Percentiles rank a stretch among this genome's conserved stretches.
Evolutionary conservation across 2,888 invertebrate genomes (phyloP).

Genomic region (Polydesmus complanatus): DNA sequence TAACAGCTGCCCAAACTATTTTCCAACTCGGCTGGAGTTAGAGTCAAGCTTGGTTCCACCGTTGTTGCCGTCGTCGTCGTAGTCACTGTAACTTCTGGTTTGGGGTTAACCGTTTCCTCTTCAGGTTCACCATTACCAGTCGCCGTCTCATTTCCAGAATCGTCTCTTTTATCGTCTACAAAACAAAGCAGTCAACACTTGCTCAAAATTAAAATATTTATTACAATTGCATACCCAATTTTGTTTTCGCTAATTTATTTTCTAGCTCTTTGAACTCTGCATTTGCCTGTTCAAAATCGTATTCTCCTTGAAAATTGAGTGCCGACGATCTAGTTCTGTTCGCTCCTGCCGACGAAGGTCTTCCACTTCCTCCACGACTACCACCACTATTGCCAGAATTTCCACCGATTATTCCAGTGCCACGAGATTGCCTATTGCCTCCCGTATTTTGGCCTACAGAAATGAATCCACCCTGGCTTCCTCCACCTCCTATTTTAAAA

Average conservation of each 20-base stretch:
- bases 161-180: conserved; percentile 70
- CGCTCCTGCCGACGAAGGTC: conserved; percentile 12
- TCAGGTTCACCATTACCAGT: conserved; percentile 61
- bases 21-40: not conserved
- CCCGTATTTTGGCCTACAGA: conserved; percentile 19
- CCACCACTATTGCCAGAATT: conserved; percentile 20
- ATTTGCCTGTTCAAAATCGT: conserved; percentile 97
- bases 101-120: conserved; percentile 42
- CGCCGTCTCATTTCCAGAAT: conserved; percentile 77
- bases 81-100: no score
- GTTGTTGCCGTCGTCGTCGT: no score
- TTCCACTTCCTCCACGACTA: conserved; percentile 15
- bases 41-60: not conserved
- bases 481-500: conserved; percentile 16
- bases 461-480: conserved; percentile 17
- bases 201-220: no score
- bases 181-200: conserved; percentile 37
- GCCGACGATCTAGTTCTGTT: conserved; percentile 36
- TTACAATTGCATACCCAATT: conserved; percentile 30
- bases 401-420: conserved; percentile 15
- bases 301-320: conserved; percentile 89
- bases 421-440: conserved; percentile 16
- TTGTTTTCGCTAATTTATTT: conserved; percentile 65
- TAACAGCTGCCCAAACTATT: conserved; percentile 46
- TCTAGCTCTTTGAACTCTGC: conserved; percentile 87